Base-by-base conservation (phyloP, 2,888 invertebrate species). In the Hydrotaea diabolus region DNA sequence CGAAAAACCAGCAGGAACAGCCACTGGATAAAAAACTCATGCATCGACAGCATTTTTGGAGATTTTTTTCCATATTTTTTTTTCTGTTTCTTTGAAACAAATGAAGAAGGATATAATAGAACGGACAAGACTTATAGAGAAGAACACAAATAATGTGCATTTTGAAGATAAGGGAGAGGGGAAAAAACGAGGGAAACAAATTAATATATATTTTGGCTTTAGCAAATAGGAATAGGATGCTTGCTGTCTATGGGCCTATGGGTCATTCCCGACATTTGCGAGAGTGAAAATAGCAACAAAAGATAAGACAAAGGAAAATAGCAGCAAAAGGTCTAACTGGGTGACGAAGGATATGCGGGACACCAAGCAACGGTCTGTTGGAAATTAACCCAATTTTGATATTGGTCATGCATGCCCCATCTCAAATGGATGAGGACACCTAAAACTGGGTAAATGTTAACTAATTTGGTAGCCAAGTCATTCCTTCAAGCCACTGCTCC, bases 191-290 rank as follows among this genome's bases (percentile, higher is more conserved):
- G 23, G 13, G 69, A 62, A 72, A 80, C 31, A 83, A 83, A 83
- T 83, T 80, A 83, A 80, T 77, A 83, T 46, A 72, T 46, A 69
- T 75, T 55, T 80, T 49, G 77, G 17, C 46, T 36, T 49, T 49
- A 53, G 66, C 53, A 73, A 77, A 80, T 77, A 59, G 17, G 21
- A 49, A 49, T 13, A n/a, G n/a, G 49, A 4, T n/a, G 39, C 49
- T 49, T n/a, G n/a, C n/a, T n/a, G n/a, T n/a, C n/a, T 15, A 49
- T n/a, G 49, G 49, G 49, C n/a, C 49, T 49, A 49, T 49, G 49
- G 13, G 49, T 3, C n/a, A 9, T 43, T n/a, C n/a, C n/a, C n/a
- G n/a, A 49, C 49, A 49, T 2, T n/a, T 39, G 39, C 9, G 59
- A 26, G 59, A n/a, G 59, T 26, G 15, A 59, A 59, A 59, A 59